Conservation (phyloP, 2,113 vertebrate species). For the Gorsachius goisagi region DNA sequence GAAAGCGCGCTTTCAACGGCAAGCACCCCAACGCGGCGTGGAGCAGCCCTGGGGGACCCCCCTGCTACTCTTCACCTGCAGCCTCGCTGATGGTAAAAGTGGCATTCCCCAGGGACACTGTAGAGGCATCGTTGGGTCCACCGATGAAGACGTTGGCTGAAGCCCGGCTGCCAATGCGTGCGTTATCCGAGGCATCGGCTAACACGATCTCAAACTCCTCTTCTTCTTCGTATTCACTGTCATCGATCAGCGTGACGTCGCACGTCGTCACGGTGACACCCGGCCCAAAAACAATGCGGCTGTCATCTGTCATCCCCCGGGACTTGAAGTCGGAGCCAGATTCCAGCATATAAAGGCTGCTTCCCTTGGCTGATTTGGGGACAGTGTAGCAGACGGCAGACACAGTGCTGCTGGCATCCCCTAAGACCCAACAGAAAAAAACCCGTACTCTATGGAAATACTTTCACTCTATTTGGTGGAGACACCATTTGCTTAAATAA, state of each 20-base stretch:
- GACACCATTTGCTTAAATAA: not conserved
- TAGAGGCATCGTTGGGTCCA: slow-evolving; percentile 93
- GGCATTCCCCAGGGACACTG: slow-evolving; percentile 84
- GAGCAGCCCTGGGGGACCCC: not conserved
- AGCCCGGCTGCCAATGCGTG: slow-evolving; percentile 78
- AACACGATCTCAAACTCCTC: slow-evolving; percentile 93
- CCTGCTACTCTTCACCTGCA: slow-evolving; percentile 76
- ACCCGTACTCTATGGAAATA: not conserved
- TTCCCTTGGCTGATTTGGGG: slow-evolving; percentile 87
- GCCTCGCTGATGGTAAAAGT: slow-evolving; percentile 91
- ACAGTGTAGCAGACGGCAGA: slow-evolving; percentile 91
- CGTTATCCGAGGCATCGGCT: slow-evolving; percentile 83
- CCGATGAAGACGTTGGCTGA: slow-evolving; percentile 84
- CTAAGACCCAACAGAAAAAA: slow-evolving; percentile 60
- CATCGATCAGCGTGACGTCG: slow-evolving; percentile 88
- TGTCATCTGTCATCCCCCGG: slow-evolving; percentile 80
- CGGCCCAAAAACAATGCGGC: slow-evolving; percentile 83
- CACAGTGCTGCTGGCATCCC: slow-evolving; percentile 87
- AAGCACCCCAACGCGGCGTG: accelerated
- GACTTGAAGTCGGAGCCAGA: slow-evolving; percentile 94
- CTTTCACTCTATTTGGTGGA: not conserved
- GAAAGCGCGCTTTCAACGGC: accelerated
- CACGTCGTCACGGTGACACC: slow-evolving; percentile 86
- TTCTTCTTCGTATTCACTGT: slow-evolving; percentile 94
- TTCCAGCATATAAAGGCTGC: slow-evolving; percentile 85